Evolutionary conservation across 2,113 vertebrate genomes (phyloP).

Genomic region (Hymenochirus boettgeri): DNA sequence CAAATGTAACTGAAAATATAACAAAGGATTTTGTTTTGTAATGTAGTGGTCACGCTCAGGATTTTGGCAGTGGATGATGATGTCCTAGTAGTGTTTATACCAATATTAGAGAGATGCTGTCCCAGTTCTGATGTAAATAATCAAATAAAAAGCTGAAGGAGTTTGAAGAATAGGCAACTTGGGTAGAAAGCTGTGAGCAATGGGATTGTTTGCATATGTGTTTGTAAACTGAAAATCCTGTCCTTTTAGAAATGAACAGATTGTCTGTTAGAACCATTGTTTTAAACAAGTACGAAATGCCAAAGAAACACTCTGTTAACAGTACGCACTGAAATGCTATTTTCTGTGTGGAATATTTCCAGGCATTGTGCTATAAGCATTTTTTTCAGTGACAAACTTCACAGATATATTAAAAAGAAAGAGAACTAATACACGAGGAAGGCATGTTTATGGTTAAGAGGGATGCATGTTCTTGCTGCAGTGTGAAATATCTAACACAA

Average conservation of each 20-base stretch:
- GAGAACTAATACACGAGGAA: not conserved
- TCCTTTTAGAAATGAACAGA: not conserved
- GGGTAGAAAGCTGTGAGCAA: too few relatives aligned
- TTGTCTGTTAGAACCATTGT: not conserved
- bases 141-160: too few relatives aligned
- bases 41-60: too few relatives aligned
- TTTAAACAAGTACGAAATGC: not conserved
- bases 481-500: conserved; percentile 17
- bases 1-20: too few relatives aligned
- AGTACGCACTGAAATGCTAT: not conserved
- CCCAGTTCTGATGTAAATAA: too few relatives aligned
- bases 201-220: too few relatives aligned
- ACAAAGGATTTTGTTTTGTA: too few relatives aligned
- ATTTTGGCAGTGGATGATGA: too few relatives aligned
- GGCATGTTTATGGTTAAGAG: conserved; percentile 17
- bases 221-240: not conserved
- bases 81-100: too few relatives aligned
- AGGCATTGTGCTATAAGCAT: not conserved
- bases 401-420: not conserved
- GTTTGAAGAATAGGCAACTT: too few relatives aligned
- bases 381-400: not conserved
- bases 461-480: conserved; percentile 18
- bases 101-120: too few relatives aligned
- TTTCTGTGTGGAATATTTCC: not conserved
- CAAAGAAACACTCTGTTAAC: not conserved